Percentiles rank a stretch among this genome's conserved stretches.
These are phyloP conservation scores for Tychaedon coryphoeus DNA, from an alignment of 2,113 vertebrate species.

Conservation along the genomic window DNA sequence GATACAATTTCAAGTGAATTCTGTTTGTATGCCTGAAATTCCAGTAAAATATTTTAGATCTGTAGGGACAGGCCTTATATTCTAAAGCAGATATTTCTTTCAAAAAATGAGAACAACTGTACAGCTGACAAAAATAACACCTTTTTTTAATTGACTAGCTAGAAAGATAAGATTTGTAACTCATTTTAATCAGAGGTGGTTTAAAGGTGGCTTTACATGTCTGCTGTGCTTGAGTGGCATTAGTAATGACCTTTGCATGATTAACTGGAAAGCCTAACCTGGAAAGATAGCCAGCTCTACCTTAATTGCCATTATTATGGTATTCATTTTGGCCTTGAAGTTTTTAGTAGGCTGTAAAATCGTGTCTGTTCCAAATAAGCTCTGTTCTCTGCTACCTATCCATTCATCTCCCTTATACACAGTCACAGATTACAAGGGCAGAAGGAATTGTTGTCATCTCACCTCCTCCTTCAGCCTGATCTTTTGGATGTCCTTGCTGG, in stretches of 20 bases:
- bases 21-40: background rate
- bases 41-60: background rate
- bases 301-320: slow-evolving; percentile 41
- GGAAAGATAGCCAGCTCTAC: background rate
- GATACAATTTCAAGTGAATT: background rate
- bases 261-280: background rate
- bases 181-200: background rate
- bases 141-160: background rate
- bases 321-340: slow-evolving; percentile 25
- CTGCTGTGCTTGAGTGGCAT: slow-evolving; percentile 23
- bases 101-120: background rate
- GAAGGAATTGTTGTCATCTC: background rate
- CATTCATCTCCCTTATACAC: background rate
- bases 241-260: slow-evolving; percentile 19
- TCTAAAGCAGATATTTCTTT: background rate
- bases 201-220: slow-evolving; percentile 10
- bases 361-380: background rate
- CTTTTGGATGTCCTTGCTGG: background rate
- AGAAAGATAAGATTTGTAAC: background rate
- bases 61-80: background rate
- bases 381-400: background rate
- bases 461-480: background rate
- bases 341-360: slow-evolving; percentile 9
- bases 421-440: slow-evolving; percentile 2
- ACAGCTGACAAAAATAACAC: background rate